phyloP scores from a whole-genome alignment of 2,797 vertebrate species.

The Erpetoichthys calabaricus region DNA sequence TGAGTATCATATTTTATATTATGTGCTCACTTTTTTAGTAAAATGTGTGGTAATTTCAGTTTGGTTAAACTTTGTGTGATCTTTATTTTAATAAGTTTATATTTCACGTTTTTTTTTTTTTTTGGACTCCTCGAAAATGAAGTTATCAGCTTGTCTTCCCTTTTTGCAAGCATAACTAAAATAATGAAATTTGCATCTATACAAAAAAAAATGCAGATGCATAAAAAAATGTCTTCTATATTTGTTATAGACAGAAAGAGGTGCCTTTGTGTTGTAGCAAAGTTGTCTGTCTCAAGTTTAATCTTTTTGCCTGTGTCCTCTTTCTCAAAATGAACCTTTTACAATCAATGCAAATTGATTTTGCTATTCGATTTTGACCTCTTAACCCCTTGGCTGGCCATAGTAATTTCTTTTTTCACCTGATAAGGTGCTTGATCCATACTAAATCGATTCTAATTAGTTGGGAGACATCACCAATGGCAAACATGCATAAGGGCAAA shows the following conservation, averaged over 20 bases:
- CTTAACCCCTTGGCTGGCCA: conserved; percentile 69
- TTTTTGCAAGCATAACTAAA: too few relatives aligned
- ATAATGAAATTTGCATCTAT: too few relatives aligned
- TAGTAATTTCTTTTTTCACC: conserved; percentile 87
- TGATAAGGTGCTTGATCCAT: conserved; percentile 97
- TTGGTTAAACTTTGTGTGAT: too few relatives aligned
- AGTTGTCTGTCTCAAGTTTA: conserved; percentile 84
- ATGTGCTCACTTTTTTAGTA: too few relatives aligned
- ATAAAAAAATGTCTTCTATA: too few relatives aligned
- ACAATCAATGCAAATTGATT: conserved; percentile 99
- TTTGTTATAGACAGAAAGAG: conserved; percentile 11
- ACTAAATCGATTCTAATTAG: conserved; percentile 99
- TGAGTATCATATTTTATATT: too few relatives aligned
- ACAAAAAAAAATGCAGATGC: too few relatives aligned
- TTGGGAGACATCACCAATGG: conserved; percentile 53
- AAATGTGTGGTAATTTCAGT: too few relatives aligned
- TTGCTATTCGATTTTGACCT: conserved; percentile 89
- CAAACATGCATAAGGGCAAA: conserved; percentile 30
- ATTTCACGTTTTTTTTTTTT: too few relatives aligned
- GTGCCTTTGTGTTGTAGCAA: conserved; percentile 59
- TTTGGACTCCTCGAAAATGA: too few relatives aligned
- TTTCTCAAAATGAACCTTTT: conserved; percentile 94
- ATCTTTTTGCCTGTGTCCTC: conserved; percentile 73
- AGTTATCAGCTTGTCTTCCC: too few relatives aligned
- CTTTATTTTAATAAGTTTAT: too few relatives aligned